Evolutionary conservation across 2,797 vertebrate genomes (phyloP).

Genomic region (Gallirallus australis): DNA sequence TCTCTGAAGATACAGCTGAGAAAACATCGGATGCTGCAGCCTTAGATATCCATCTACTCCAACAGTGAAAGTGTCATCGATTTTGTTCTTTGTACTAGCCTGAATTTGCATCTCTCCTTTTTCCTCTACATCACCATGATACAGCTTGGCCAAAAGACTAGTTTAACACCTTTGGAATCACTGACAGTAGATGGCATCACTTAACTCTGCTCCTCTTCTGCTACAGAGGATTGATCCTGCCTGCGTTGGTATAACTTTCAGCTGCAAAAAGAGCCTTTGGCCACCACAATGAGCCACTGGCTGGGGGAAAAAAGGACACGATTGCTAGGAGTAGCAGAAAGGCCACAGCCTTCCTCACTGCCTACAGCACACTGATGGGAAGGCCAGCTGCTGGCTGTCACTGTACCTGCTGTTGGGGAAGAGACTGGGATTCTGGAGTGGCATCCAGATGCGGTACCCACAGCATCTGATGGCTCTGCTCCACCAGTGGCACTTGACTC

Average conservation of each 20-base stretch:
- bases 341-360: background rate
- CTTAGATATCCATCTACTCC: background rate
- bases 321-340: background rate
- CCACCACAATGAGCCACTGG: background rate
- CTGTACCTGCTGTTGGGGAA: background rate
- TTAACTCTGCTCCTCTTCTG: background rate
- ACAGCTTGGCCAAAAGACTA: background rate
- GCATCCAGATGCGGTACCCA: accelerated
- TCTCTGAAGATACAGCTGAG: background rate
- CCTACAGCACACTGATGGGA: background rate
- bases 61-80: background rate
- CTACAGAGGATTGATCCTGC: background rate
- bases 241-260: accelerated
- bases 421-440: background rate
- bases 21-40: background rate
- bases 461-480: background rate
- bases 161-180: background rate
- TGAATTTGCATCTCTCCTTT: background rate
- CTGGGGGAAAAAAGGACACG: background rate
- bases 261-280: background rate
- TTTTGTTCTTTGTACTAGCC: background rate
- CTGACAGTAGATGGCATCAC: background rate
- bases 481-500: background rate
- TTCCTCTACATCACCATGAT: background rate
- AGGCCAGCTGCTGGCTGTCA: background rate